Evolutionary conservation across 1,140 invertebrate genomes (phyloP), one percentile per base, ranked within the genome.

Genomic region (Apis dorsata): DNA sequence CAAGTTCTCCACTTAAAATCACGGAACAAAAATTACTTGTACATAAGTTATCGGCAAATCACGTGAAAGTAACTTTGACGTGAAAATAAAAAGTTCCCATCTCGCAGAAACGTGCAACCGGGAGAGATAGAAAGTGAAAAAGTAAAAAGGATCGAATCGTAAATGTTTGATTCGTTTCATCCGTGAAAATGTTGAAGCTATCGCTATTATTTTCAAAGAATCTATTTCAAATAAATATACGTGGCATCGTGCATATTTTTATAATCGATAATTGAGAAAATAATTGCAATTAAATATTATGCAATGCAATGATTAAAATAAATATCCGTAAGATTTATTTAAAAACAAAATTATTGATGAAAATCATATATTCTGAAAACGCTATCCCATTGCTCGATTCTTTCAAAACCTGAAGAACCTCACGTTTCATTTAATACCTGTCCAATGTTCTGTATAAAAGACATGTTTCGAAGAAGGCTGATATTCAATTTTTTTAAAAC

Each of bases 1-100:
- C 79, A 81, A 81, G 70, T 75, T 81, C 55, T 74, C 71, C 71
- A 75, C 79, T 81, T 81, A 74, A 74, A 81, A 81, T 81, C 60
- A 81, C 79, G 79, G 79, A 66, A 66, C 79, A 81, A 71, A 57
- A 81, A 75, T 81, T 75, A 81, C 71, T 81, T 75, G 79, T 81
- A 81, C 71, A 81, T 81, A 80, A 80, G 69, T 80, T 80, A 80
- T 51, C 24, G 70, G 79, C 79, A 80, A 80, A 80, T 80, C 79
- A 80, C 70, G 70, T n/a, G 78, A 63, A 63, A 80, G 24, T 81
- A 75, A 65, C 79, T 28, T 65, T 1, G 53, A 49, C 60, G 19
- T 44, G 24, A 19, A 66, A 66, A 81, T 81, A 62, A 81, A 81
- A 81, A 81, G 79, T 81, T 81, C 21, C 4, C 21, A 28, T 24